These are phyloP conservation scores for Lepidochrysops patricia DNA, from an alignment of 2,888 invertebrate genomes.

Conservation along the genomic window DNA sequence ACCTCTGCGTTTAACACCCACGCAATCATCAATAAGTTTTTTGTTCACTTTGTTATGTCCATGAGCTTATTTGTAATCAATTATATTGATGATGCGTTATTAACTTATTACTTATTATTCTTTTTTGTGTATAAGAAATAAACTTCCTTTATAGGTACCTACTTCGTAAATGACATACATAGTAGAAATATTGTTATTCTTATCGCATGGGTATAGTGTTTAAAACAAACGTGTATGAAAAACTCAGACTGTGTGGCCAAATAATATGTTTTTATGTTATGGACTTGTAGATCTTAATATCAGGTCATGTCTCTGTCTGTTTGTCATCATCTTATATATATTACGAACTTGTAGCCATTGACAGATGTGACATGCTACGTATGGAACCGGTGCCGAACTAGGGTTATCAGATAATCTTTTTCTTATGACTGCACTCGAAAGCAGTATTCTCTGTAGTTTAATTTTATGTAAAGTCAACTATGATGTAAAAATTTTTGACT, in stretches of 20 bases:
- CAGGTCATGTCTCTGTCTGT: slow-evolving; percentile 17
- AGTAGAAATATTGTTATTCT: too few species aligned
- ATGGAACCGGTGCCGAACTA: slow-evolving; percentile 42
- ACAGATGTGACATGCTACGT: slow-evolving; percentile 49
- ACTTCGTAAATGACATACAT: too few species aligned
- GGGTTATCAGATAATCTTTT: not conserved
- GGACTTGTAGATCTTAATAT: not conserved
- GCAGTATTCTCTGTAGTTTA: too few species aligned
- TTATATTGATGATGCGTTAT: not conserved
- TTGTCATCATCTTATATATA: too few species aligned
- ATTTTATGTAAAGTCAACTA: too few species aligned
- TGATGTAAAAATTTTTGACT: too few species aligned
- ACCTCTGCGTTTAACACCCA: not conserved
- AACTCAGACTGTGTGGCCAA: not conserved
- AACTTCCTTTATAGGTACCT: too few species aligned
- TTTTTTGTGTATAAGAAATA: not conserved
- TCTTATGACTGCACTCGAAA: too few species aligned
- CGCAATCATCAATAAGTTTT: not conserved
- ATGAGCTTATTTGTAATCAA: not conserved
- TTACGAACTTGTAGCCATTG: slow-evolving; percentile 20
- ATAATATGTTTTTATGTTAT: not conserved
- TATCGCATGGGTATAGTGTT: too few species aligned
- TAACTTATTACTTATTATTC: too few species aligned
- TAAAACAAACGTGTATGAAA: not conserved
- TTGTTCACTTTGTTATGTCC: not conserved